Evolutionary conservation across 2,888 invertebrate genomes (phyloP).

Genomic region (Megastigmus dorsalis): DNA sequence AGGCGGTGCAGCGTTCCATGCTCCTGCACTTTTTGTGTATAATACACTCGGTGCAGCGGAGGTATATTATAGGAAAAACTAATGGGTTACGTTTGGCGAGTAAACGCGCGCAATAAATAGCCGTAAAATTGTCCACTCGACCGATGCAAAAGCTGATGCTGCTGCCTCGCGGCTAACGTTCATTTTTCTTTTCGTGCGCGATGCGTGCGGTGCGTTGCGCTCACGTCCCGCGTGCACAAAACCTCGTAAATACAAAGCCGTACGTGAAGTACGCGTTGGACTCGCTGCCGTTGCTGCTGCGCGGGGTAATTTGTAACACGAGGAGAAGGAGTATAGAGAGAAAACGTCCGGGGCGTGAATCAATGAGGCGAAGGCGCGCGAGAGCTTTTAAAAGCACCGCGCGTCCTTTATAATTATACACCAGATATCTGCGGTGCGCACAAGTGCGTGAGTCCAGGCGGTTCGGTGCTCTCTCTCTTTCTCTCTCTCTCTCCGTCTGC

Average conservation of each 20-base stretch:
- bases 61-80: constrained; percentile 8
- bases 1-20: not conserved
- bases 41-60: too few relatives aligned
- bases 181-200: too few relatives aligned
- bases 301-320: constrained; percentile 28
- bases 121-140: constrained; percentile 35
- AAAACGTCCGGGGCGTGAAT: constrained; percentile 25
- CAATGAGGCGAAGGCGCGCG: constrained; percentile 37
- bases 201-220: too few relatives aligned
- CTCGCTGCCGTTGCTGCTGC: not conserved
- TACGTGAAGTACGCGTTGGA: not conserved
- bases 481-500: not conserved
- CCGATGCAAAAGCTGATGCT: not conserved
- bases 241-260: constrained; percentile 33
- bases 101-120: constrained; percentile 26
- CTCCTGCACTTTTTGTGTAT: constrained; percentile 24
- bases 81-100: constrained; percentile 12
- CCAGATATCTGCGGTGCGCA: too few relatives aligned
- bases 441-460: too few relatives aligned
- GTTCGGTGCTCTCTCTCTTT: not conserved
- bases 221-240: not conserved
- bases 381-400: constrained; percentile 18
- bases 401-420: constrained; percentile 44
- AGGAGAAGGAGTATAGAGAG: not conserved
- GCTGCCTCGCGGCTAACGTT: too few relatives aligned